phyloP scores from a whole-genome alignment of 2,797 vertebrate genomes.

The Glossophaga mutica region DNA sequence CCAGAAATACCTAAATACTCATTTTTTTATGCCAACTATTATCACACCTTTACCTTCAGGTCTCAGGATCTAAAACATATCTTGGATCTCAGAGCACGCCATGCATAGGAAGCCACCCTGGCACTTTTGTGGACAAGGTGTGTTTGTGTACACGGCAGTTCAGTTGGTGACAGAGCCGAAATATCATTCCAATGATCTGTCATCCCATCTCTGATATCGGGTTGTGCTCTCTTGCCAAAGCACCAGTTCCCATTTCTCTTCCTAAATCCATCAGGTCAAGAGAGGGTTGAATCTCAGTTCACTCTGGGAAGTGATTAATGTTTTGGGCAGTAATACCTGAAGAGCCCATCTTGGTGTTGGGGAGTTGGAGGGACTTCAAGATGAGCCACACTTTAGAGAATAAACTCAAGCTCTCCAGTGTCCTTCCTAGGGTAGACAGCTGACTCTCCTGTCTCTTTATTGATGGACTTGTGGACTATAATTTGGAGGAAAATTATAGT shows the following conservation, averaged over 20 bases:
- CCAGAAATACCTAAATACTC: background rate
- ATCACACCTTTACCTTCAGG: background rate
- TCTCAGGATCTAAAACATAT: background rate
- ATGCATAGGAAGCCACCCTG: background rate
- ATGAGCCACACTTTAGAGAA: background rate
- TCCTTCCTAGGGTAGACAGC: background rate
- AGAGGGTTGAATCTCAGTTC: background rate
- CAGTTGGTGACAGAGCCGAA: background rate
- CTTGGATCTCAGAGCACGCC: background rate
- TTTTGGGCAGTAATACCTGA: background rate
- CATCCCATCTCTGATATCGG: background rate
- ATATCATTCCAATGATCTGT: background rate
- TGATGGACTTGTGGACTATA: background rate
- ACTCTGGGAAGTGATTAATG: background rate
- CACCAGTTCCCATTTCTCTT: background rate
- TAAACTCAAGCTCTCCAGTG: background rate
- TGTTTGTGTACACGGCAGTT: fast-evolving
- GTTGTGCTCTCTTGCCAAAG: background rate
- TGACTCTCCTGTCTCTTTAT: background rate
- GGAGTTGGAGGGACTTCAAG: background rate
- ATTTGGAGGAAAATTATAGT: background rate
- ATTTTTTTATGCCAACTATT: background rate
- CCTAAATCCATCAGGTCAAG: background rate
- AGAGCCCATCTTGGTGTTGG: background rate
- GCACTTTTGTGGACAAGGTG: background rate